Conservation (phyloP, 1,140 invertebrate species). For the Drosophila leontia region DNA sequence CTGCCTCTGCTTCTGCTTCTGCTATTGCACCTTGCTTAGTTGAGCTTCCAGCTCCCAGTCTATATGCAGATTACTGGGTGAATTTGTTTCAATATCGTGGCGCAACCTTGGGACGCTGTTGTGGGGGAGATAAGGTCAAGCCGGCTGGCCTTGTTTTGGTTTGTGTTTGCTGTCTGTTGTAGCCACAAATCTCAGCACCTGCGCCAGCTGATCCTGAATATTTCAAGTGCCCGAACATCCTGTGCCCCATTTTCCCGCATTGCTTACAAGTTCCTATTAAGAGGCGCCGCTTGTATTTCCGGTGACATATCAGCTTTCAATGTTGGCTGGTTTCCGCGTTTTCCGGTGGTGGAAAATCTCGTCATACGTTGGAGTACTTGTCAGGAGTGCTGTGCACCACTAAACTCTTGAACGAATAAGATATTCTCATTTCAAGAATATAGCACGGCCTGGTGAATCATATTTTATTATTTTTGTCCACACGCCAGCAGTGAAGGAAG, state of each 20-base stretch:
- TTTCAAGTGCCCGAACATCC: constrained; percentile 17
- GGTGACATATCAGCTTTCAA: constrained; percentile 38
- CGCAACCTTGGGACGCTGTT: constrained; percentile 13
- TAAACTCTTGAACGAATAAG: background rate
- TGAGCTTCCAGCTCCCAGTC: background rate
- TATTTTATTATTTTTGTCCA: constrained; percentile 27
- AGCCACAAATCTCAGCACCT: constrained; percentile 22
- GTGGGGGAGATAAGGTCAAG: background rate
- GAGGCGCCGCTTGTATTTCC: constrained; percentile 36
- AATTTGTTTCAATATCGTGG: background rate
- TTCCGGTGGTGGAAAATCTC: background rate
- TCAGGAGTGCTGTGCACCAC: background rate
- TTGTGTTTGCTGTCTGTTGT: background rate
- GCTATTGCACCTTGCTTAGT: constrained; percentile 12
- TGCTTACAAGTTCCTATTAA: constrained; percentile 5
- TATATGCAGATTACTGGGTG: background rate
- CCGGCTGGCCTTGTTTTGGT: background rate
- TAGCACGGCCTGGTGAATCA: constrained; percentile 11
- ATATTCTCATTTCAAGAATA: background rate
- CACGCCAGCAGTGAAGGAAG: constrained; percentile 18
- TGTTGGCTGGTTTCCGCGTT: constrained; percentile 32
- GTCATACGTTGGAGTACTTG: background rate
- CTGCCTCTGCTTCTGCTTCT: constrained; percentile 17
- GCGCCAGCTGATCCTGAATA: background rate
- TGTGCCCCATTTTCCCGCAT: constrained; percentile 25